Conservation (phyloP, 2,888 invertebrate genomes). For the Tinea semifulvella region DNA sequence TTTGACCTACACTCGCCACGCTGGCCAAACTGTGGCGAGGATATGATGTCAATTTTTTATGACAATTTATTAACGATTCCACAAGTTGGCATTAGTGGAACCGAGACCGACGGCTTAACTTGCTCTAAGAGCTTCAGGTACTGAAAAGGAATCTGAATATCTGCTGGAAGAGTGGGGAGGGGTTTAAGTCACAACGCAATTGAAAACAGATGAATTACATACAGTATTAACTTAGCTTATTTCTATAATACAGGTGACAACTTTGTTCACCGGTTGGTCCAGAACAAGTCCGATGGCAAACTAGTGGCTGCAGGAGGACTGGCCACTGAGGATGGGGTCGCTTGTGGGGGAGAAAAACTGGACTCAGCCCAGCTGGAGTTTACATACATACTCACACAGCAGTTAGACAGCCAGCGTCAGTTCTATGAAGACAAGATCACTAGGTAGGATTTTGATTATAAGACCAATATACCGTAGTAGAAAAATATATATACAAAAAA, state of each 20-base stretch:
- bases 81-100: too few species aligned
- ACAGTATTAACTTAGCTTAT: neutral
- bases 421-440: conserved; percentile 88
- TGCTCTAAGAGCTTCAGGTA: too few species aligned
- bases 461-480: neutral
- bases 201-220: too few species aligned
- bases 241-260: conserved; percentile 73
- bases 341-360: conserved; percentile 71
- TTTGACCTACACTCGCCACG: too few species aligned
- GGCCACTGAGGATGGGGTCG: conserved; percentile 55
- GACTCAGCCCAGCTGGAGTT: conserved; percentile 97
- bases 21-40: too few species aligned
- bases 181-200: too few species aligned
- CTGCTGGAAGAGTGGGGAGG: too few species aligned
- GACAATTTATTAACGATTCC: too few species aligned
- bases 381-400: conserved; percentile 93
- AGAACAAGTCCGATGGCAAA: conserved; percentile 97
- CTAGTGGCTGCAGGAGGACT: conserved; percentile 81
- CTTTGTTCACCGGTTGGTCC: conserved; percentile 94
- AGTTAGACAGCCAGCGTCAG: conserved; percentile 91
- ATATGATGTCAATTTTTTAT: too few species aligned
- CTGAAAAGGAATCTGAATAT: too few species aligned
- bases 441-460: conserved; percentile 25
- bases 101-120: too few species aligned
- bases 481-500: too few species aligned